phyloP scores from a whole-genome alignment of 1,140 invertebrate genomes.

The Procambarus virginalis region DNA sequence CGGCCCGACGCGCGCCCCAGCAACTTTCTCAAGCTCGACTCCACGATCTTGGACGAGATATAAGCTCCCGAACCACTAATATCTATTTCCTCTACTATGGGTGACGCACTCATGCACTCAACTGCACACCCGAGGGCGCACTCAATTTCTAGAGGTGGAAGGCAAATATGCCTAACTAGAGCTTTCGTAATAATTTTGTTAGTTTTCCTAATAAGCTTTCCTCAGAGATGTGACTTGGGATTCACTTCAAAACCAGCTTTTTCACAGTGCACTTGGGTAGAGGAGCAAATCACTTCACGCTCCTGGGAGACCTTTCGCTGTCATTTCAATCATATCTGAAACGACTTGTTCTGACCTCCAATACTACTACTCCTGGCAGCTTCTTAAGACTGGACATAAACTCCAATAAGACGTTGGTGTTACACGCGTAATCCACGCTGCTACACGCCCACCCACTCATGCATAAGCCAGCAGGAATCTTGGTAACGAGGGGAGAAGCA shows the following conservation, averaged over 20 bases:
- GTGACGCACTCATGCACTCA: slow-evolving; percentile 41
- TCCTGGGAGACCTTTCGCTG: slow-evolving; percentile 23
- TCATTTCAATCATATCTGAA: slow-evolving; percentile 20
- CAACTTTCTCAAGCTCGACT: slow-evolving; percentile 38
- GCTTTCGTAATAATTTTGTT: not conserved
- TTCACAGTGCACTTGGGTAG: not conserved
- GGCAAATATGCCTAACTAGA: not conserved
- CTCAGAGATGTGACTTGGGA: not conserved
- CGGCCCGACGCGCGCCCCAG: slow-evolving; percentile 21
- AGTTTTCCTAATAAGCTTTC: not conserved
- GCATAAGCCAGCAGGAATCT: not conserved
- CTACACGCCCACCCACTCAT: not conserved
- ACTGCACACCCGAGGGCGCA: slow-evolving; percentile 16
- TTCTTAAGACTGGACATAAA: not conserved
- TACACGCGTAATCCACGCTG: not conserved
- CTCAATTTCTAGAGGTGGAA: not conserved
- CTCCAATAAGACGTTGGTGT: not conserved
- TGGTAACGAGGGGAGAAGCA: not conserved
- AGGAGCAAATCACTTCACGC: not conserved
- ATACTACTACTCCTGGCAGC: too few relatives aligned
- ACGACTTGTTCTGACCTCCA: not conserved
- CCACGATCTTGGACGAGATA: slow-evolving; percentile 38
- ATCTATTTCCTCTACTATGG: slow-evolving; percentile 39
- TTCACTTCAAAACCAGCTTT: not conserved
- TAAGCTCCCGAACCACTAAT: slow-evolving; percentile 42